Base-by-base conservation (phyloP, 2,113 vertebrate species). In the Xiphophorus maculatus region DNA sequence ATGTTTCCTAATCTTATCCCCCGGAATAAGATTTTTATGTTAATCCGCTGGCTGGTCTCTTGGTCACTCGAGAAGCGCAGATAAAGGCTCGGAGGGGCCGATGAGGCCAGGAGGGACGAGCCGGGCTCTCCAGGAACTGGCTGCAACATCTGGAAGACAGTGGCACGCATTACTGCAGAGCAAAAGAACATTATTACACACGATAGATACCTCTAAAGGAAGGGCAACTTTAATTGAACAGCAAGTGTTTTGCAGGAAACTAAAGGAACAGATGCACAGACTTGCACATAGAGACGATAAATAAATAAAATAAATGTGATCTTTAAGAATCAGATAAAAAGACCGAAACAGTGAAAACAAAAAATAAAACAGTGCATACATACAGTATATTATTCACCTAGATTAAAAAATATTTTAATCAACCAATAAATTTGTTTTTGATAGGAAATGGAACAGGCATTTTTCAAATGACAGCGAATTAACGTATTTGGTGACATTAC, bases 1-100 rank as follows among this genome's bases (percentile, higher is more conserved):
- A 97, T 96, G 96, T 97, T 96, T 98, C 96, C 96, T 99, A 97
- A 99, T 99, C 97, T 97, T 96, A 98, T 98, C 96, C 96, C 94
- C 72, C 90, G 95, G 95, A 99, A 99, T 97, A 96, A 98, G 96
- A 99, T 99, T 98, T 97, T 95, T 97, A 99, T 99, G 97, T 96
- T 98, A 98, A 99, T 98, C 94, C 83, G 58, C 92, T 93, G 94
- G 90, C 93, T 94, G 84, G 88, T 94, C 94, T 93, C 93, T 91
- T 95, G 96, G 96, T 96, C 97, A 96, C 95, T 94, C 92, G 96
- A 95, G 96, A 95, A 92, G 94, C 87, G 89, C 94, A 93, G 95
- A 83, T 75, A 84, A 77, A 83, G 74, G 79, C 83, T 94, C 87
- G 90, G 91, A 89, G 93, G 93, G 89, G 63, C 73, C 68, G 70